Evolutionary conservation across 2,888 invertebrate species (phyloP).

Genomic region (Rotaria magnacalcarata): DNA sequence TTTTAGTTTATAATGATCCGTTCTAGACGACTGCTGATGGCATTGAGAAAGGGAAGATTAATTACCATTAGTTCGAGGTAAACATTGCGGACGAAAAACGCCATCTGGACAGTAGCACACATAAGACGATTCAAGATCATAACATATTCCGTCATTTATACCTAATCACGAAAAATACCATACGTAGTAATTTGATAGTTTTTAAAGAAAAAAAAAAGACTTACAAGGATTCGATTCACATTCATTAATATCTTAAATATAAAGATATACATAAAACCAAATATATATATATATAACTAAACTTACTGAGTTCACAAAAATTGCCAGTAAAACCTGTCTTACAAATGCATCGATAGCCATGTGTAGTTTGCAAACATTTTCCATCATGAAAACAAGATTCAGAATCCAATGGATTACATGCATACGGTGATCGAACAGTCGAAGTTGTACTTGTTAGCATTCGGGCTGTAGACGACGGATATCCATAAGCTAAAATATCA

Average conservation of each 20-base stretch:
- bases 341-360: background rate
- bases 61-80: background rate
- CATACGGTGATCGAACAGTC: background rate
- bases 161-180: slow-evolving; percentile 35
- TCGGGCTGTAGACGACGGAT: background rate
- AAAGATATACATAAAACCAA: background rate
- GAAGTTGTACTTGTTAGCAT: background rate
- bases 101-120: slow-evolving; percentile 40
- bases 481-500: background rate
- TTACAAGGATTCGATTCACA: slow-evolving; percentile 44
- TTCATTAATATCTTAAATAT: slow-evolving; percentile 43
- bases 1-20: too few relatives aligned
- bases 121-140: slow-evolving; percentile 42
- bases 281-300: background rate
- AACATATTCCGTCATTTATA: slow-evolving; percentile 44
- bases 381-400: background rate
- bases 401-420: background rate
- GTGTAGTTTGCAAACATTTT: background rate
- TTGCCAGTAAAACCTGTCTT: background rate
- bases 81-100: slow-evolving; percentile 14
- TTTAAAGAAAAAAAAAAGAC: background rate
- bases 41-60: background rate
- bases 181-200: background rate
- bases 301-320: slow-evolving; percentile 17
- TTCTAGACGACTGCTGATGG: too few relatives aligned